phyloP scores from a whole-genome alignment of 2,888 invertebrate species.

The Morpho achilles region DNA sequence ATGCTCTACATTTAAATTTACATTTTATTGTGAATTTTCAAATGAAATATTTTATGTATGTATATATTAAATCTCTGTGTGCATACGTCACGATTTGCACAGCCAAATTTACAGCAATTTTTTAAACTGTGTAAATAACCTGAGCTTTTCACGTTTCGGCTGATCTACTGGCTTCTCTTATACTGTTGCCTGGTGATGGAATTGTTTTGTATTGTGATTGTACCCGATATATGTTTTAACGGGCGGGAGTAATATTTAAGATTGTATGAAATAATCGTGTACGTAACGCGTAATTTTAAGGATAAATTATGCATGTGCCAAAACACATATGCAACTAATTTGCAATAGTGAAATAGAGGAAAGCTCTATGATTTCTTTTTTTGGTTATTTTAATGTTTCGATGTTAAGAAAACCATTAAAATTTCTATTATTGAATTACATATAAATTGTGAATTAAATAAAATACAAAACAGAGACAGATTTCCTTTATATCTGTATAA shows the following conservation, averaged over 20 bases:
- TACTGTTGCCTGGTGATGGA: constrained; percentile 33
- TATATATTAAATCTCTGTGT: constrained; percentile 1
- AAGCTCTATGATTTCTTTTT: too few relatives aligned
- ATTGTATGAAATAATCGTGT: constrained; percentile 38
- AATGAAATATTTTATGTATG: too few relatives aligned
- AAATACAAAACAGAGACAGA: too few relatives aligned
- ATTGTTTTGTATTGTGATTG: constrained; percentile 34
- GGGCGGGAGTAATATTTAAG: constrained; percentile 17
- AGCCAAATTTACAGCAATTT: constrained; percentile 11
- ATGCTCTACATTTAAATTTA: too few relatives aligned
- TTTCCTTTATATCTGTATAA: too few relatives aligned
- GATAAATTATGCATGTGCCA: constrained; percentile 39
- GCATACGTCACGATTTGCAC: constrained; percentile 12
- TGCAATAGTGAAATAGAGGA: too few relatives aligned
- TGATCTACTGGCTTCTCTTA: constrained; percentile 26
- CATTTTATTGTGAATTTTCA: too few relatives aligned
- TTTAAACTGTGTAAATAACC: constrained; percentile 19
- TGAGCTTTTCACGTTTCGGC: constrained; percentile 16
- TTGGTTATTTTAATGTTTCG: too few relatives aligned
- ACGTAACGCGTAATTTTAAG: constrained; percentile 33
- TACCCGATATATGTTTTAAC: constrained; percentile 25
- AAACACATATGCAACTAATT: constrained; percentile 27
- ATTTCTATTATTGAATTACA: too few relatives aligned
- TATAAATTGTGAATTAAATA: too few relatives aligned
- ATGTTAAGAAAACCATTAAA: too few relatives aligned